Base-by-base conservation (phyloP, 2,113 vertebrate species). In the Bambusicola thoracicus region DNA sequence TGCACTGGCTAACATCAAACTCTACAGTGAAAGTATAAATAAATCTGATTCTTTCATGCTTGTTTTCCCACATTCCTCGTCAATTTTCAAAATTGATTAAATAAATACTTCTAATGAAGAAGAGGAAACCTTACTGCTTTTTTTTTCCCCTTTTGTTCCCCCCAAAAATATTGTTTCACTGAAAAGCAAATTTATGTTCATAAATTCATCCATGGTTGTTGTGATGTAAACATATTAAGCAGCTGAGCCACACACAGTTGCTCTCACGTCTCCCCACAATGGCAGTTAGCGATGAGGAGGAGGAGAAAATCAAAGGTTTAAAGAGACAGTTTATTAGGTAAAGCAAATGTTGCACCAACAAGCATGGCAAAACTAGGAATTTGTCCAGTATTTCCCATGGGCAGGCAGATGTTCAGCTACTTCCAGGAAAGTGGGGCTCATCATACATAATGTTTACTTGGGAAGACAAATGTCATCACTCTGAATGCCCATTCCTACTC, bases 51-150 rank as follows among this genome's bases (percentile, higher is more conserved):
- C 19, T 18, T 80, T 84, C 19, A 72, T 72, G 13, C 1, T 7
- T 72, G 2, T 62, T 72, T 80, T 21, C 20, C 58, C 48, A 55
- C 11, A 10, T 63, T 73, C 3, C 30, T 63, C 43, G 46, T 2
- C 12, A 48, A 43, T 36, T 61, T 81, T n/a, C 17, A 65, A n/a
- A 44, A 44, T 14, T 30, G 12, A 56, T 49, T 44, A 40, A 65
- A 41, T 2, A 65, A 29, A 29, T 53, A 30, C 12, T 61, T 78
- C 7, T 10, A 68, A 8, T 3, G 19, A 63, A 62, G 59, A 29
- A 49, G 2, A 30, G 2, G 4, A 2, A 3, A 53, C 5, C 14
- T 38, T 41, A 22, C 6, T 2, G 5, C 3, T 20, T 32, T 10
- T 18, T 55, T 30, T 18, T 18, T 29, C 29, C 16, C 15, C 24